Base-by-base conservation (phyloP, 2,797 vertebrate genomes). In the Galago senegalensis region DNA sequence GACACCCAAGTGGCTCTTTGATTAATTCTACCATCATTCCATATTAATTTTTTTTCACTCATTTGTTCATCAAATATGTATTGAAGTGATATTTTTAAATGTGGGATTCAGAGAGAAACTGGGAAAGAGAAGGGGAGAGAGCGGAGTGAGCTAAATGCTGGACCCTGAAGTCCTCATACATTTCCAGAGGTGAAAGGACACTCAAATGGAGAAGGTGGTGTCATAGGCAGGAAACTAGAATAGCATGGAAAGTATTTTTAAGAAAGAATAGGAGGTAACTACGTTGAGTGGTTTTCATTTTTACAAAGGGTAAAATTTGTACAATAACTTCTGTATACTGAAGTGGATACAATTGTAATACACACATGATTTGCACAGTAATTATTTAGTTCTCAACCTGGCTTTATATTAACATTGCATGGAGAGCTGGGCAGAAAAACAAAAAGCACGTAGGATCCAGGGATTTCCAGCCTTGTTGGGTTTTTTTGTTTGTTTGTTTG, bases 11-110 rank as follows among this genome's bases (percentile, higher is more conserved):
- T 80, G 60, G 37, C 21, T 72, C 23, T 96, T 93, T 94, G 79
- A 94, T 89, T 58, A 93, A 89, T 88, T 92, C 31, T 82, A 20
- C 46, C 23, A 83, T 53, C 56, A 70, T 89, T 40, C 93, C 23
- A 12, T 49, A 97, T 61, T 87, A 95, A 83, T 86, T 85, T 69
- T 69, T 69, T 23, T 82, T 46, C 4, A 84, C 21, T 80, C 43
- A 46, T 75, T 73, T 43, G 63, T 53, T 83, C 65, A 88, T 94
- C 49, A 93, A 87, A 91, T 77, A 91, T 88, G 43, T 43, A 77
- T 86, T 67, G 49, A 95, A 95, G 77, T 31, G 25, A 3, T 94
- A 90, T 91, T 97, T 95, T 94, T 85, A 81, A 81, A 82, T 91
- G 75, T 77, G 14, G 7, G 18, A 20, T 61, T 88, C 56, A 11